These are phyloP conservation scores for Podarcis cretensis DNA, from an alignment of 2,113 vertebrate species.

Conservation along the genomic window DNA sequence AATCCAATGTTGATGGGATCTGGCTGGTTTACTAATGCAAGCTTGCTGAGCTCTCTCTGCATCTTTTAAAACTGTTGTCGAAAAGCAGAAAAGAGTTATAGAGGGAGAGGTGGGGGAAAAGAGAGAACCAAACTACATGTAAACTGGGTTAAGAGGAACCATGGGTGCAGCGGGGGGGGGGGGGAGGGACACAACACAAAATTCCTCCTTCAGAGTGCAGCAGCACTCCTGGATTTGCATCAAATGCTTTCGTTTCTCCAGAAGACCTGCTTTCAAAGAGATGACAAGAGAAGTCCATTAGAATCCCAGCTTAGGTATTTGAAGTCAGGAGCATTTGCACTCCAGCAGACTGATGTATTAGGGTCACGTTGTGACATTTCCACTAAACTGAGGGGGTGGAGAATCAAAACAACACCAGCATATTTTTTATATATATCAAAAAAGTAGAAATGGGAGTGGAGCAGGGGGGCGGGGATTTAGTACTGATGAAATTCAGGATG, in stretches of 20 bases:
- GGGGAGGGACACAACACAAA: background rate
- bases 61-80: background rate
- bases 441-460: background rate
- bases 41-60: background rate
- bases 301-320: background rate
- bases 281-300: slow-evolving; percentile 23
- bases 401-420: background rate
- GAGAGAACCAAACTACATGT: background rate
- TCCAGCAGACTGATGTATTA: background rate
- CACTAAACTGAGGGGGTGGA: background rate
- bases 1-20: background rate
- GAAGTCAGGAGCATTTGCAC: background rate
- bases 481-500: background rate
- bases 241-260: background rate
- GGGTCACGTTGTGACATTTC: background rate
- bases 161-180: no score
- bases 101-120: background rate
- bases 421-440: background rate
- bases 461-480: background rate
- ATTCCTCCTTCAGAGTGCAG: background rate
- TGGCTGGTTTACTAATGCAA: background rate
- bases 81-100: background rate
- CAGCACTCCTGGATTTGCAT: background rate
- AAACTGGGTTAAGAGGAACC: slow-evolving; percentile 3
- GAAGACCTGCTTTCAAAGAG: background rate